Percentiles rank a stretch among this genome's conserved stretches.
phyloP scores from a whole-genome alignment of 1,140 invertebrate species.

The Zaprionus vittiger region DNA sequence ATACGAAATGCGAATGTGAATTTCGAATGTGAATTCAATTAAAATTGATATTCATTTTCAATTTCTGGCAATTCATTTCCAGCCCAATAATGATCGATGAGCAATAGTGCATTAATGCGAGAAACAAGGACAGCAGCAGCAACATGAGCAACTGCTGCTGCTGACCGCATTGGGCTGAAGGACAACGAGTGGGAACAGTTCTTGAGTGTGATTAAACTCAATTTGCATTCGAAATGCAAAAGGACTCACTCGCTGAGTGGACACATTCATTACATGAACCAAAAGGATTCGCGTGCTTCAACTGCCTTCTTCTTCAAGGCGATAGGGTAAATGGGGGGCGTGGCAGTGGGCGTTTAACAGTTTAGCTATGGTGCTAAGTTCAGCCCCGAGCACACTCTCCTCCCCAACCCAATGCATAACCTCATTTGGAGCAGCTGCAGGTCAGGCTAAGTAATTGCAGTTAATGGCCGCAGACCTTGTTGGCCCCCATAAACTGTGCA shows the following conservation, averaged over 20 bases:
- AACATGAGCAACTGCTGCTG: no score
- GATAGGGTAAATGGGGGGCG: background rate
- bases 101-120: background rate
- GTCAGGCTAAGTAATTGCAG: conserved; percentile 61
- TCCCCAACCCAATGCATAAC: background rate
- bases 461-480: conserved; percentile 34
- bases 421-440: conserved; percentile 17
- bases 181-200: conserved; percentile 12
- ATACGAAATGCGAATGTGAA: conserved; percentile 21
- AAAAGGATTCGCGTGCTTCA: conserved; percentile 33
- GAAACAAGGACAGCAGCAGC: background rate
- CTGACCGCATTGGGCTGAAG: background rate
- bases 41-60: conserved; percentile 18
- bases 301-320: background rate
- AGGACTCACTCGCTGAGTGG: conserved; percentile 7
- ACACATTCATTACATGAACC: conserved; percentile 40
- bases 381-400: background rate
- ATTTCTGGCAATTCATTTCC: conserved; percentile 33
- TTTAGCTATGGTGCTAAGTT: background rate
- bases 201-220: conserved; percentile 15
- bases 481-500: conserved; percentile 69
- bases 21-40: conserved; percentile 35
- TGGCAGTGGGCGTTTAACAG: no score
- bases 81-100: conserved; percentile 25
- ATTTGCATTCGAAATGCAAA: conserved; percentile 26